These are phyloP conservation scores for Ispidina lecontei DNA, from an alignment of 2,797 vertebrate species.

Conservation along the genomic window DNA sequence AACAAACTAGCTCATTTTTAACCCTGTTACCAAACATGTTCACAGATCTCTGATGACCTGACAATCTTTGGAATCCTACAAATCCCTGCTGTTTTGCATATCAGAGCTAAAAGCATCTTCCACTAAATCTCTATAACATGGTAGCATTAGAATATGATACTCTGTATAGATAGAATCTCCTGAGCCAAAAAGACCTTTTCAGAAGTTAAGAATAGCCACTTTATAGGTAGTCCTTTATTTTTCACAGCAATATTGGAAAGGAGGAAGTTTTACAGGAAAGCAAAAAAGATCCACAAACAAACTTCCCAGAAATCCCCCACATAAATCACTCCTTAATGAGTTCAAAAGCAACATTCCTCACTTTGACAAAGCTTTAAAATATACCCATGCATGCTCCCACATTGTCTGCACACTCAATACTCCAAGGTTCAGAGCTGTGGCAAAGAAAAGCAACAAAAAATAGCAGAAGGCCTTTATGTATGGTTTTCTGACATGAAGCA, in stretches of 20 bases:
- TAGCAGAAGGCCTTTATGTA: not conserved
- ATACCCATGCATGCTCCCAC: not conserved
- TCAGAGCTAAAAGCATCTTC: not conserved
- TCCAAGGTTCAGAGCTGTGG: not conserved
- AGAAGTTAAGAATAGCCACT: not conserved
- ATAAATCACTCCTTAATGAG: not conserved
- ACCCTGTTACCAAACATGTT: rapidly evolving
- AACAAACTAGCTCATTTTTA: rapidly evolving
- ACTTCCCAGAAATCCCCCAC: not conserved
- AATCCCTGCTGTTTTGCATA: not conserved
- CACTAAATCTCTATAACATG: not conserved
- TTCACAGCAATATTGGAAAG: not conserved
- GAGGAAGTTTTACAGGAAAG: not conserved
- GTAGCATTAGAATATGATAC: not conserved
- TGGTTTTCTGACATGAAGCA: slow-evolving; percentile 24
- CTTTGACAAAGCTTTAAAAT: slow-evolving; percentile 1
- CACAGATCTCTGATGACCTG: not conserved
- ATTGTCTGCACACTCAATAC: not conserved
- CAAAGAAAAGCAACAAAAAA: slow-evolving; percentile 27
- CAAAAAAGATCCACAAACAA: not conserved
- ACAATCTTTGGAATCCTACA: not conserved
- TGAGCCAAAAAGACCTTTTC: not conserved
- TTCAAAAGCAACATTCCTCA: not conserved
- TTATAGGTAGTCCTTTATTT: not conserved
- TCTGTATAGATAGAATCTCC: not conserved